phyloP scores from a whole-genome alignment of 2,888 invertebrate genomes.

The Drosophila niveifrons region DNA sequence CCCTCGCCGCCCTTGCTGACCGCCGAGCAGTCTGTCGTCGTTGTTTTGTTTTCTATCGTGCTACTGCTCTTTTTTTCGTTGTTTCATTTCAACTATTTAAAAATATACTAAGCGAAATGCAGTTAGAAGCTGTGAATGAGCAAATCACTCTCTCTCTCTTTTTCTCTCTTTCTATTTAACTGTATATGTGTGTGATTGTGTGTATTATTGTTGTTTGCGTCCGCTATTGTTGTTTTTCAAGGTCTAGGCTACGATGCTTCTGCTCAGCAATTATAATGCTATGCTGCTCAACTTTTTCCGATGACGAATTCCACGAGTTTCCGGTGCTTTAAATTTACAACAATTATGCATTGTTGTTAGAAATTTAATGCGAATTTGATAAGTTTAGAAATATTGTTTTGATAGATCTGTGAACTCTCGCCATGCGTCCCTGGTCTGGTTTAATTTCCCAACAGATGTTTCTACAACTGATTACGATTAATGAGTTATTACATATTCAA shows the following conservation, averaged over 20 bases:
- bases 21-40: background rate
- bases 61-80: conserved; percentile 8
- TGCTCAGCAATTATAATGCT: background rate
- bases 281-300: conserved; percentile 1
- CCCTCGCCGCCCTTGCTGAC: background rate
- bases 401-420: background rate
- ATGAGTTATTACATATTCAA: conserved; percentile 3
- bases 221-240: conserved; percentile 16
- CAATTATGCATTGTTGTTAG: background rate
- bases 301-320: conserved; percentile 18
- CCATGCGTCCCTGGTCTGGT: background rate
- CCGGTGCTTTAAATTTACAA: conserved; percentile 9
- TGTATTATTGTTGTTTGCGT: conserved; percentile 9
- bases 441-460: conserved; percentile 16
- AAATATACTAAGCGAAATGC: conserved; percentile 23
- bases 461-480: conserved; percentile 1
- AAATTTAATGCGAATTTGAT: background rate
- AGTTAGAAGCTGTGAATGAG: conserved; percentile 7
- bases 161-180: background rate
- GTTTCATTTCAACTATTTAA: conserved; percentile 11
- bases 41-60: conserved; percentile 1
- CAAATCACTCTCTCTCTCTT: background rate
- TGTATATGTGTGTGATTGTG: background rate
- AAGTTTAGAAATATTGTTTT: background rate
- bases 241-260: conserved; percentile 17